Evolutionary conservation across 2,888 invertebrate species (phyloP).

Genomic region (Yponomeuta cagnagella): DNA sequence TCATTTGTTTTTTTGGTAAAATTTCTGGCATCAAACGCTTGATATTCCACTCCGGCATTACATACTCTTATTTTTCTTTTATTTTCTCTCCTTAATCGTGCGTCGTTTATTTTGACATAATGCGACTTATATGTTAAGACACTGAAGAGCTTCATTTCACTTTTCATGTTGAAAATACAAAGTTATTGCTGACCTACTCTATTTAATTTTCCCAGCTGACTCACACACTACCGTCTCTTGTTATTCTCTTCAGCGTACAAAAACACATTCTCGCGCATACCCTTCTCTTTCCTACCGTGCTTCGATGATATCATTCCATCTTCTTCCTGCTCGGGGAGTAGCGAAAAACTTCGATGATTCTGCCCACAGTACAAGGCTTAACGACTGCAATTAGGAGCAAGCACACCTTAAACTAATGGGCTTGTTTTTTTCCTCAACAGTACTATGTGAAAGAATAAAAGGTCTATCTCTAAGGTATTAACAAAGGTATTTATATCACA

Average conservation of each 20-base stretch:
- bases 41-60: too few relatives aligned
- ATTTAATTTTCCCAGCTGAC: neutral
- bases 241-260: neutral
- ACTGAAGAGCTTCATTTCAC: too few relatives aligned
- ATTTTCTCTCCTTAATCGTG: neutral
- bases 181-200: too few relatives aligned
- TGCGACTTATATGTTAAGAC: too few relatives aligned
- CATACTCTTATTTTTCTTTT: neutral
- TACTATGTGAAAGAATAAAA: neutral
- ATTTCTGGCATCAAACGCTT: neutral
- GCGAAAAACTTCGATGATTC: neutral
- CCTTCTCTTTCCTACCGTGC: neutral
- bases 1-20: neutral
- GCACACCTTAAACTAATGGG: constrained; percentile 48
- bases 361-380: constrained; percentile 25
- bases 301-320: neutral
- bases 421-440: constrained; percentile 38
- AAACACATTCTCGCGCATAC: neutral
- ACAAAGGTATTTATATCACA: too few relatives aligned
- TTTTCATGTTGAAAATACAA: too few relatives aligned
- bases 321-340: neutral
- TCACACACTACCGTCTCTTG: neutral
- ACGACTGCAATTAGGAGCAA: constrained; percentile 45
- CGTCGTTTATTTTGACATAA: too few relatives aligned
- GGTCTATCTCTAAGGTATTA: neutral